These are phyloP conservation scores for Drosophila eugracilis DNA, from an alignment of 1,140 invertebrate genomes.

Conservation along the genomic window DNA sequence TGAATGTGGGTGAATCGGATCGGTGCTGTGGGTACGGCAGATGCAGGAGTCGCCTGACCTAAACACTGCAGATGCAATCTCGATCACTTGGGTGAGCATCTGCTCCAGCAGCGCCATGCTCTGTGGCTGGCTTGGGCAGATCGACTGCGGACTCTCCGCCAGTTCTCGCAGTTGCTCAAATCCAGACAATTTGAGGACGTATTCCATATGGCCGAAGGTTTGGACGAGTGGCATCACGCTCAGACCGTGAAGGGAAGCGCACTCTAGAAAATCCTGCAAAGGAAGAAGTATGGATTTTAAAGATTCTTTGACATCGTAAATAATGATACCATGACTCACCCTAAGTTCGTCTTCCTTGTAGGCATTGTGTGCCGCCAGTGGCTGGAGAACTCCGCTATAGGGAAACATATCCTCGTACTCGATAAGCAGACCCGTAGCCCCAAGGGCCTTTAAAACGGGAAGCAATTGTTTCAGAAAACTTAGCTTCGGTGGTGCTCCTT, in stretches of 20 bases:
- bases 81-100: constrained; percentile 93
- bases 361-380: constrained; percentile 90
- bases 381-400: constrained; percentile 89
- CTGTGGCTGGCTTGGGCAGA: constrained; percentile 92
- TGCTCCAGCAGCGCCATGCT: constrained; percentile 90
- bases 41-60: constrained; percentile 24
- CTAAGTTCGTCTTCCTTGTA: constrained; percentile 87
- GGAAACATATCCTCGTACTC: constrained; percentile 99
- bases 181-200: constrained; percentile 92
- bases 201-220: constrained; percentile 98
- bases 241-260: constrained; percentile 87
- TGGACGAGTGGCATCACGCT: constrained; percentile 96
- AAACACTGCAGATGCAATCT: constrained; percentile 66
- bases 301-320: neutral
- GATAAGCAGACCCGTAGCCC: constrained; percentile 94
- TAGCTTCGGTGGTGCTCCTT: constrained; percentile 93
- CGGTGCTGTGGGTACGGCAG: constrained; percentile 81
- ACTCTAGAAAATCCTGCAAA: constrained; percentile 78
- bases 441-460: constrained; percentile 90
- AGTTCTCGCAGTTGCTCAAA: constrained; percentile 92
- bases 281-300: neutral
- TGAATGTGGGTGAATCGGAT: constrained; percentile 90
- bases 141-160: constrained; percentile 90
- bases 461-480: constrained; percentile 89
- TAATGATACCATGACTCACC: constrained; percentile 29